Evolutionary conservation across 2,113 vertebrate species (phyloP).

Genomic region (Microtus pennsylvanicus): DNA sequence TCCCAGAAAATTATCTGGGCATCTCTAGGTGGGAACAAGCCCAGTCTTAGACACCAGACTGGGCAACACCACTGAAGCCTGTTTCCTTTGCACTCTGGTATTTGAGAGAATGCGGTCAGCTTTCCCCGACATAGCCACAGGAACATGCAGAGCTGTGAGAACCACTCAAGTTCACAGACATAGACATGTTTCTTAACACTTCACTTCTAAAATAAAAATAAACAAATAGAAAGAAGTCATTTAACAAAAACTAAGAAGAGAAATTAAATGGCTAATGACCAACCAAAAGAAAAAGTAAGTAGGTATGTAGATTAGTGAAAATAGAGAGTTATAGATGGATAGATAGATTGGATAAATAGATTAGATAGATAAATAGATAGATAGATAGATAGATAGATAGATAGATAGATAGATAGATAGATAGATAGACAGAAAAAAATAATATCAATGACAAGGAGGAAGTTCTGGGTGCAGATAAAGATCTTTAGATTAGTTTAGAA

Average conservation of each 20-base stretch:
- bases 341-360: not conserved
- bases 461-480: not conserved
- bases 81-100: not conserved
- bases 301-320: not conserved
- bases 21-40: not conserved
- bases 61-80: not conserved
- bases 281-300: not conserved
- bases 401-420: not conserved
- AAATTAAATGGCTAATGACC: not conserved
- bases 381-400: not conserved
- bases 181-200: not conserved
- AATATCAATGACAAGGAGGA: not conserved
- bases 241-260: not conserved
- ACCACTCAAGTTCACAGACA: not conserved
- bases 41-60: not conserved
- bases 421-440: not conserved
- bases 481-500: not conserved
- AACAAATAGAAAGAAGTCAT: not conserved
- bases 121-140: no score
- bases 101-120: not conserved
- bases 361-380: not conserved
- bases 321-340: not conserved
- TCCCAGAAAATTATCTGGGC: not conserved
- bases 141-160: fast-evolving
- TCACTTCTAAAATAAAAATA: not conserved